Base-by-base conservation (phyloP, 2,797 vertebrate genomes). In the Myotis pilosus region DNA sequence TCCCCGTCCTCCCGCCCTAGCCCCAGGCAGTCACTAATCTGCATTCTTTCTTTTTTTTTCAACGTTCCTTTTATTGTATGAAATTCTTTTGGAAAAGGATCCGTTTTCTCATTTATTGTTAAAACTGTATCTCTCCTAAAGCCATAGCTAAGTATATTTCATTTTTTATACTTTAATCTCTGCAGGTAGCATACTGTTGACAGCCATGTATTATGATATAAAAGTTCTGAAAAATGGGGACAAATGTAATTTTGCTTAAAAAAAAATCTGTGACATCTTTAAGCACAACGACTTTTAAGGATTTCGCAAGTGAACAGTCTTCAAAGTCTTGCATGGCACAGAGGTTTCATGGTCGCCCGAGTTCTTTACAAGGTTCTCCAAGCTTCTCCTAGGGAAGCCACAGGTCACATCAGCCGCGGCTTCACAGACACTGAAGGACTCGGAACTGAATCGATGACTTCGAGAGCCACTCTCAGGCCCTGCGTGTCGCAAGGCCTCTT, bases 41-140 rank as follows among this genome's bases (percentile, higher is more conserved):
- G 38, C 38, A 38, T 38, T 38, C 38, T 38, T 38, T 38, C n/a
- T n/a, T 38, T 38, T 38, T 38, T 66, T 95, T 84, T 87, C 25
- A 83, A 80, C 22, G 16, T 41, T 92, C 33, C 28, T 72, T 94
- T 92, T 68, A 89, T 33, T 78, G 23, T 83, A 68, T 60, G 28
- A 79, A 44, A 51, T 85, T 85, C n/a, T 82, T 91, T 86, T 60
- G 33, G 66, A 76, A 86, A 76, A 66, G 23, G 4, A 96, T 19
- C 13, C 86, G 49, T 83, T 86, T 88, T 86, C 44, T 92, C 69
- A 92, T 60, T 76, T 88, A 44, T 85, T 85, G 16, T 64, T 51
- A 75, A 91, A 82, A 69, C 15, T 4, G 3, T 66, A 57, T 60
- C 53, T 78, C 11, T 22, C 51, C 69, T 71, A 89, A 64, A 86